phyloP scores from a whole-genome alignment of 2,113 vertebrate species.

The Sinocyclocheilus anshuiensis region DNA sequence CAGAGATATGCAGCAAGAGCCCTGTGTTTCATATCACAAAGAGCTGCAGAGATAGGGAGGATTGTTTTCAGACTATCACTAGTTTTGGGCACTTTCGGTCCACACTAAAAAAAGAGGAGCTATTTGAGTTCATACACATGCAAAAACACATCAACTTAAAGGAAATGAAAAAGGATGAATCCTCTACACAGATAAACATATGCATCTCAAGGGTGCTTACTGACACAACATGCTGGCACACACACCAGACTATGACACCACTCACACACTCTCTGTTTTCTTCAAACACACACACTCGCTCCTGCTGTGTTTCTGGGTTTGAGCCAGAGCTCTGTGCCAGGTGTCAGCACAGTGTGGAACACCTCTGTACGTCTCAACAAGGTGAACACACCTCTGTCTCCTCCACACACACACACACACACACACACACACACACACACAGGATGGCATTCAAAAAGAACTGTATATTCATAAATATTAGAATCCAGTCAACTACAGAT shows the following conservation, averaged over 20 bases:
- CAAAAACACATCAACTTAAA: constrained; percentile 40
- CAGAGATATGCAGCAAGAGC: constrained; percentile 56
- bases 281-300: constrained; percentile 35
- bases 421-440: neutral
- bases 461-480: neutral
- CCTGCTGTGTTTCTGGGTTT: constrained; percentile 27
- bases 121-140: constrained; percentile 2
- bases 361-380: constrained; percentile 46
- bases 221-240: constrained; percentile 41
- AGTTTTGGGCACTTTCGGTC: neutral
- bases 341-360: constrained; percentile 42
- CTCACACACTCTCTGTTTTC: constrained; percentile 18
- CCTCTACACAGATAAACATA: constrained; percentile 7
- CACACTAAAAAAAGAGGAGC: neutral
- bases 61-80: constrained; percentile 17
- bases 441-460: neutral
- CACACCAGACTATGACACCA: constrained; percentile 35
- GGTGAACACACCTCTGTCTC: constrained; percentile 46
- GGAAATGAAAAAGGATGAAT: constrained; percentile 27
- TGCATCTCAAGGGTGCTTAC: constrained; percentile 30
- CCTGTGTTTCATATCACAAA: constrained; percentile 3
- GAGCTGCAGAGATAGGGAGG: neutral
- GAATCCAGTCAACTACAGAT: neutral
- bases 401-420: constrained; percentile 24
- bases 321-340: constrained; percentile 45